These are phyloP conservation scores for Corvus hawaiiensis DNA, from an alignment of 2,113 vertebrate species.

Conservation along the genomic window DNA sequence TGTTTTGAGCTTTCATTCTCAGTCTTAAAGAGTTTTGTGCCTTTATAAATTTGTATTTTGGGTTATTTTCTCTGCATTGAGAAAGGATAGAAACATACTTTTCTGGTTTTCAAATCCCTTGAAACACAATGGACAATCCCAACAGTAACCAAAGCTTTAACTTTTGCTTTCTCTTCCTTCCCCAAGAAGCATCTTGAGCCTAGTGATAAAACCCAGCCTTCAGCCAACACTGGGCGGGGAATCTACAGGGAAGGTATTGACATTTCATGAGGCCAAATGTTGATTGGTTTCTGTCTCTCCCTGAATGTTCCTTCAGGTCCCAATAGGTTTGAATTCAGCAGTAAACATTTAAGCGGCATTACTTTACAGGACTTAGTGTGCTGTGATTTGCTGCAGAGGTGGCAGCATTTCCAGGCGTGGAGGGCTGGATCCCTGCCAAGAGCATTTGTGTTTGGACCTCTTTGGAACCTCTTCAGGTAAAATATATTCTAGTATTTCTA, in stretches of 20 bases:
- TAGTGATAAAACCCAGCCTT: slow-evolving; percentile 3
- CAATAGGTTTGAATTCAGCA: not conserved
- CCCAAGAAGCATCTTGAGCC: not conserved
- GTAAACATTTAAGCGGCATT: not conserved
- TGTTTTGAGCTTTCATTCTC: not conserved
- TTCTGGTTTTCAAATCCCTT: not conserved
- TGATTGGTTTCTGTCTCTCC: not conserved
- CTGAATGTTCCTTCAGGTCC: not conserved
- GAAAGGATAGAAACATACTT: not conserved
- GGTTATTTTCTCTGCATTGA: not conserved
- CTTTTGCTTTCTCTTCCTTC: not conserved
- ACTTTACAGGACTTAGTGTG: not conserved
- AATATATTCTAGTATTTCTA: not conserved
- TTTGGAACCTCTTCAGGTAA: not conserved
- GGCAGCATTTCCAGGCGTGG: not conserved
- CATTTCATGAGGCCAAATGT: not conserved
- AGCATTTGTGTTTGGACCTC: not conserved
- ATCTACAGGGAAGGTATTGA: not conserved
- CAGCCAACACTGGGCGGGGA: not conserved
- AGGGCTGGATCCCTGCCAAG: not conserved
- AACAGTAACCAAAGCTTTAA: not conserved
- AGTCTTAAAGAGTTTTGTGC: not conserved
- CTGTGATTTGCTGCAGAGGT: not conserved
- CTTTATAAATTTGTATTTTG: not conserved
- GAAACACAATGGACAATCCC: not conserved